These are phyloP conservation scores for Drosophila mayri DNA, from an alignment of 1,140 invertebrate species.

Conservation along the genomic window DNA sequence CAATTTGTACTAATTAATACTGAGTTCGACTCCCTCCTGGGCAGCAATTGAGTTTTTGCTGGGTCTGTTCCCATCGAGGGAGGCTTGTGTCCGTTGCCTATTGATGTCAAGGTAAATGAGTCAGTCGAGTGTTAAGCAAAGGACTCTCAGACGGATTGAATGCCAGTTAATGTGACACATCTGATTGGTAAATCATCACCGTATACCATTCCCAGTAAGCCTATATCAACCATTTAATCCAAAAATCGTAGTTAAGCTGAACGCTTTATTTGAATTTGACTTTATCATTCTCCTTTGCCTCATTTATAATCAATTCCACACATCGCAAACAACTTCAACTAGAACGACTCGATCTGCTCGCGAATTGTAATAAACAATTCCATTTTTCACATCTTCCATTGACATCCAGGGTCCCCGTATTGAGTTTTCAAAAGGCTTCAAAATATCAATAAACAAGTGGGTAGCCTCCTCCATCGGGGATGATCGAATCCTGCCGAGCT, in stretches of 20 bases:
- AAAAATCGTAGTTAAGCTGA: not conserved
- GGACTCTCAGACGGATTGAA: slow-evolving; percentile 4
- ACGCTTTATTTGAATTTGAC: not conserved
- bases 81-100: not conserved
- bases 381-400: slow-evolving; percentile 20
- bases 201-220: not conserved
- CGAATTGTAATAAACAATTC: slow-evolving; percentile 45
- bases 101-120: slow-evolving; percentile 50
- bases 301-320: not conserved
- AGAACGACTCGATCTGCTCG: not conserved
- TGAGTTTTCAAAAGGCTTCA: slow-evolving; percentile 3
- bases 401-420: slow-evolving; percentile 18
- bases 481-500: not conserved
- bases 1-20: slow-evolving; percentile 77
- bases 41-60: slow-evolving; percentile 27
- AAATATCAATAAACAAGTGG: slow-evolving; percentile 5
- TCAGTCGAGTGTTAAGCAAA: slow-evolving; percentile 23
- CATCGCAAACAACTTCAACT: not conserved
- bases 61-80: slow-evolving; percentile 6
- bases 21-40: slow-evolving; percentile 47
- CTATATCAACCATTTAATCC: not conserved
- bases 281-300: not conserved
- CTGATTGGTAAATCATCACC: not conserved
- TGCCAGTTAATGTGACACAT: slow-evolving; percentile 15
- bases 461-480: not conserved